phyloP scores from a whole-genome alignment of 2,797 vertebrate species.

The Diplodus sargus region DNA sequence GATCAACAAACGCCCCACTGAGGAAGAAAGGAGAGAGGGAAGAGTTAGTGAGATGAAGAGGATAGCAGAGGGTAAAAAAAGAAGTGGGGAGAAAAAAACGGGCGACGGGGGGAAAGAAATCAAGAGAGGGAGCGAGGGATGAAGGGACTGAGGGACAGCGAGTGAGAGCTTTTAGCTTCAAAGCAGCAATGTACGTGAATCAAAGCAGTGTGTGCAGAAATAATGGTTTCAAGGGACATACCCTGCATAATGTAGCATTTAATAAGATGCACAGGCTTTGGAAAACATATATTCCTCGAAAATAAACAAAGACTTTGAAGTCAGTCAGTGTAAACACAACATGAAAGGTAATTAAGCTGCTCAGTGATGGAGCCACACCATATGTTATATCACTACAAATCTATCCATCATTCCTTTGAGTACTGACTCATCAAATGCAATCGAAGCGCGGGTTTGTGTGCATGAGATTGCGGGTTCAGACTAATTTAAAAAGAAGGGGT shows the following conservation, averaged over 20 bases:
- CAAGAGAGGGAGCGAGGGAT: slow-evolving; percentile 28
- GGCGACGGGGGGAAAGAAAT: slow-evolving; percentile 22
- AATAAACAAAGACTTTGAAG: slow-evolving; percentile 73
- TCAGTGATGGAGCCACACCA: slow-evolving; percentile 41
- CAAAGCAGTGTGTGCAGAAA: slow-evolving; percentile 65
- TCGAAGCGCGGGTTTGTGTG: background rate
- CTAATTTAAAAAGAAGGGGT: slow-evolving; percentile 40
- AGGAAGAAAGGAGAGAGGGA: slow-evolving; percentile 27
- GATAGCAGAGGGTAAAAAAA: slow-evolving; percentile 40
- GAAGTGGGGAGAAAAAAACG: background rate
- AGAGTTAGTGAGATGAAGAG: slow-evolving; percentile 35
- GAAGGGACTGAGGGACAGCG: slow-evolving; percentile 32
- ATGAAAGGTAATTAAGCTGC: slow-evolving; percentile 60
- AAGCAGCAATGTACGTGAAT: slow-evolving; percentile 58
- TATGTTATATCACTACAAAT: slow-evolving; percentile 47
- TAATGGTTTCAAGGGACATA: slow-evolving; percentile 59
- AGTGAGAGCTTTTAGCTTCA: slow-evolving; percentile 61
- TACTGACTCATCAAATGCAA: slow-evolving; percentile 34
- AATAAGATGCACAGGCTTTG: slow-evolving; percentile 61
- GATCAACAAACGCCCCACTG: slow-evolving; percentile 97
- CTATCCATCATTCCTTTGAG: slow-evolving; percentile 48
- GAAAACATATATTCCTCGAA: slow-evolving; percentile 59
- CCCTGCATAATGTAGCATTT: slow-evolving; percentile 64
- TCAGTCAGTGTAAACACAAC: slow-evolving; percentile 55
- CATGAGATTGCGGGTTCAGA: slow-evolving; percentile 18